Percentiles rank a stretch among this genome's conserved stretches.
Conservation (phyloP, 2,888 invertebrate genomes). For the Rhimphoctona megacephalus region DNA sequence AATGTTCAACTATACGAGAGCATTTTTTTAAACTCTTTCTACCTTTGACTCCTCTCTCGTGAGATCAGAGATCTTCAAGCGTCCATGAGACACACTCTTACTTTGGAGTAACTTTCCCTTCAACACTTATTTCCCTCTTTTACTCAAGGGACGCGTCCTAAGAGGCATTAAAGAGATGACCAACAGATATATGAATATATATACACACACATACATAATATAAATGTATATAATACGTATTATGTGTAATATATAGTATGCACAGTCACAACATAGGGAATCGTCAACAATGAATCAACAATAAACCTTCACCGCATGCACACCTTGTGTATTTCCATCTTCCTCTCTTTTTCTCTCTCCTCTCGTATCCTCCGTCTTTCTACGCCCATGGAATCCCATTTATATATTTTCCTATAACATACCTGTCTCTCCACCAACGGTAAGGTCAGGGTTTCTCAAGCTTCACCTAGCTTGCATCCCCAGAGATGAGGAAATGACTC, state of each 20-base stretch:
- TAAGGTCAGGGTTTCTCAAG: slow-evolving; percentile 70
- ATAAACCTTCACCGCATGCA: slow-evolving; percentile 74
- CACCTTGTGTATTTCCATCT: slow-evolving; percentile 52
- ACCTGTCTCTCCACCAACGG: slow-evolving; percentile 74
- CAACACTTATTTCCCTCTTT: not conserved
- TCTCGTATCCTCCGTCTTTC: slow-evolving; percentile 73
- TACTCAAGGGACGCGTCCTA: slow-evolving; percentile 44
- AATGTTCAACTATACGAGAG: slow-evolving; percentile 1
- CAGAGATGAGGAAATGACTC: slow-evolving; percentile 2
- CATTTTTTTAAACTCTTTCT: slow-evolving; percentile 14
- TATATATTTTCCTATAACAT: slow-evolving; percentile 76
- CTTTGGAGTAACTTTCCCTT: slow-evolving; percentile 13
- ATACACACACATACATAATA: not conserved
- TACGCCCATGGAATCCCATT: slow-evolving; percentile 74
- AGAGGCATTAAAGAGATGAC: slow-evolving; percentile 54
- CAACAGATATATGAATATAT: slow-evolving; percentile 30
- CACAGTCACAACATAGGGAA: slow-evolving; percentile 73
- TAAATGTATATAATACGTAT: slow-evolving; percentile 29
- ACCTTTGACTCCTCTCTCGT: slow-evolving; percentile 31
- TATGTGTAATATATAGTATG: slow-evolving; percentile 26
- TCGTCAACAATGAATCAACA: slow-evolving; percentile 82
- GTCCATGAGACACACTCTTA: slow-evolving; percentile 36
- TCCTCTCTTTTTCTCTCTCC: slow-evolving; percentile 21
- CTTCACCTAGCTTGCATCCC: slow-evolving; percentile 36
- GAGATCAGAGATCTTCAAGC: slow-evolving; percentile 47